Evolutionary conservation across 2,113 vertebrate species (phyloP).

Genomic region (Etia nguti): DNA sequence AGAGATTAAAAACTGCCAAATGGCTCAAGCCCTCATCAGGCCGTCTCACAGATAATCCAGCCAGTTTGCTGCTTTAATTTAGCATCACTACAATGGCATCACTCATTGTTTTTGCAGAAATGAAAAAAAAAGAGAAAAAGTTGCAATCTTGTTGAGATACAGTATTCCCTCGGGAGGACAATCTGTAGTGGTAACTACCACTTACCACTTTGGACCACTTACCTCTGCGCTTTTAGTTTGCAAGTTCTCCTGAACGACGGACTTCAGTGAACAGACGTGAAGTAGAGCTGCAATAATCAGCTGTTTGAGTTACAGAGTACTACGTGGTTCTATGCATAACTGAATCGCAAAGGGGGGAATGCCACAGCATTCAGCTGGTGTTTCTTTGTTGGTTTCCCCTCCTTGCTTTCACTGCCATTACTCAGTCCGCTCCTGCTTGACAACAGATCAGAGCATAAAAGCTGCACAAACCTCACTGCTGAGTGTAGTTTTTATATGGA

Average conservation of each 20-base stretch:
- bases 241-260: neutral
- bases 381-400: neutral
- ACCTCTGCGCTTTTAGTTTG: constrained; percentile 19
- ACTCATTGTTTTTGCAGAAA: neutral
- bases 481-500: constrained; percentile 19
- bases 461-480: constrained; percentile 44
- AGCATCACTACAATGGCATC: neutral
- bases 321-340: neutral
- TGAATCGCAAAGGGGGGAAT: neutral
- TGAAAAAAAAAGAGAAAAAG: neutral
- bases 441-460: neutral
- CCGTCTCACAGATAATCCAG: neutral
- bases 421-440: neutral
- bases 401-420: neutral
- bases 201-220: constrained; percentile 10
- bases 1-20: constrained; percentile 17
- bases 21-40: neutral
- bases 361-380: neutral
- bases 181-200: neutral
- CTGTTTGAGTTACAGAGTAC: neutral
- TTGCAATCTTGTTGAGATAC: neutral
- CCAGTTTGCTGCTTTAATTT: constrained; percentile 35
- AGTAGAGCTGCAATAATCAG: constrained; percentile 1
- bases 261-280: neutral
- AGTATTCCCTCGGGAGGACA: neutral